A percentile compares a stretch with the other conserved stretches of the same genome.
Conservation (phyloP, 2,113 vertebrate genomes). For the Merops nubicus region DNA sequence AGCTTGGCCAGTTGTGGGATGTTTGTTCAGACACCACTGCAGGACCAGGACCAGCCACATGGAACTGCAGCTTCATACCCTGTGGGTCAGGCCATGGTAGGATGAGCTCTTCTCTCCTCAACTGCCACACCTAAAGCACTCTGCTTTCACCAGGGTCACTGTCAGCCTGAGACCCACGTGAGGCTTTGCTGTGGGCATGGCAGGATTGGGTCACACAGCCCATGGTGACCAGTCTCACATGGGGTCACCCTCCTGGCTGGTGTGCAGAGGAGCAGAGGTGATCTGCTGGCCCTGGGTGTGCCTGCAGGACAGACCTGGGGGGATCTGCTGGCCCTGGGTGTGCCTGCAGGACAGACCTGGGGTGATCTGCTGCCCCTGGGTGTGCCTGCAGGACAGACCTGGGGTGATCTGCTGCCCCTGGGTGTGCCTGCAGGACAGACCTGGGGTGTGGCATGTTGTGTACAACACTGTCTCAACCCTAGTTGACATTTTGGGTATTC, state of each 20-base stretch:
- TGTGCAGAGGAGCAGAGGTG: neutral
- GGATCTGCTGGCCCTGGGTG: neutral
- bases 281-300: neutral
- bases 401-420: neutral
- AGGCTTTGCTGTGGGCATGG: neutral
- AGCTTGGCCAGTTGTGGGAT: neutral
- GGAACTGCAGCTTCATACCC: neutral
- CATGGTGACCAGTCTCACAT: neutral
- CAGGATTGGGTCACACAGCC: neutral
- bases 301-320: neutral
- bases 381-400: neutral
- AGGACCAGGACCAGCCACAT: neutral
- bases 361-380: neutral
- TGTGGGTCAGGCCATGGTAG: neutral
- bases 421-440: neutral
- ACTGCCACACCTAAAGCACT: neutral
- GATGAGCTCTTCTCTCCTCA: neutral
- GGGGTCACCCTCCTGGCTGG: neutral
- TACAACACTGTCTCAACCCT: neutral
- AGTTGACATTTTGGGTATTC: neutral
- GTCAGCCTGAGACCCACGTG: accelerated
- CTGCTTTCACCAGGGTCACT: neutral
- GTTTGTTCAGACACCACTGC: neutral
- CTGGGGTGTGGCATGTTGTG: too few relatives aligned
- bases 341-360: neutral